Base-by-base conservation (phyloP, 2,113 vertebrate species). In the Salvelinus sp. region DNA sequence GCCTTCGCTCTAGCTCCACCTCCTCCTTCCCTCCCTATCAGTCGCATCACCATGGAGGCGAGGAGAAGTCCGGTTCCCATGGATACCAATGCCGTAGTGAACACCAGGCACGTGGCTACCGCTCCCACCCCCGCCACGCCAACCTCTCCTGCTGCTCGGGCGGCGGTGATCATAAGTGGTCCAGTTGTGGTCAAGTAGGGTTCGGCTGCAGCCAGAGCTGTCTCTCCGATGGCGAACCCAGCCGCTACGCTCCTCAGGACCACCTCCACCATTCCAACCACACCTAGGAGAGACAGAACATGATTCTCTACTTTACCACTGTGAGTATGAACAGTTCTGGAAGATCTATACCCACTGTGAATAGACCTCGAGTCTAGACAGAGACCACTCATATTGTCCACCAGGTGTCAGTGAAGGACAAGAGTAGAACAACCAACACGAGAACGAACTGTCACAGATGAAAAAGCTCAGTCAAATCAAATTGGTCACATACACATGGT, bases 21-120 rank as follows among this genome's bases (percentile, higher is more conserved):
- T 16, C 30, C 27, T 16, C 13, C 54, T 14, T 9, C 58, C 73
- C 30, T 75, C 18, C 3, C 47, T 74, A 80, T 50, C 38, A 88
- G 76, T 50, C 79, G 82, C 74, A 86, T 82, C 67, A 38, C 70
- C 71, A 65, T 2, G 63, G 87, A 85, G 57, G 82, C 62, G 0
- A 90, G 72, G 47, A 89, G 85, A 60, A 91, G 90, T 10, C 88
- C 82, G 3, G 58, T 62, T 48, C 87, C 90, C 9, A 90, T 81
- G 64, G 88, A 87, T 7, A 91, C 3, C 54, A 91, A 82, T n/a
- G 27, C n/a, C 0, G 83, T 85, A 38, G 87, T 86, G 80, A 87
- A 90, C 14, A 83, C 69, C 6, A 91, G 86, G 75, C 88, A 89
- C 0, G 85, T 66, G 0, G 18, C 22, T 28, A 90, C 82, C 0